Evolutionary conservation across 2,888 invertebrate species (phyloP).

Genomic region (Temnothorax rugatulus): DNA sequence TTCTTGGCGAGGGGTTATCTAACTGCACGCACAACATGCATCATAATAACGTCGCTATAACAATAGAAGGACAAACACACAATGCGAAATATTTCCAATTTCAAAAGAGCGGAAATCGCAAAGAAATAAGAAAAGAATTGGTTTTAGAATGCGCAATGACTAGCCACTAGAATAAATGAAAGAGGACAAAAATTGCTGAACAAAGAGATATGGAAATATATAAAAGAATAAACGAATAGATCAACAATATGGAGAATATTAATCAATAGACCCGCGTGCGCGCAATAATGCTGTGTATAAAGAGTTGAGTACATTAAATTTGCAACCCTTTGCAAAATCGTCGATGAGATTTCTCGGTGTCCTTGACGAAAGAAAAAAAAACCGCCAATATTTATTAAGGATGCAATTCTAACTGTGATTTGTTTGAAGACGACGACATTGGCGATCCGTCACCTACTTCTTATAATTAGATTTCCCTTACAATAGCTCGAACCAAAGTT

Average conservation of each 20-base stretch:
- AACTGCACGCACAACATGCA: not conserved
- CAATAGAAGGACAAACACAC: constrained; percentile 7
- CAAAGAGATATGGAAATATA: not conserved
- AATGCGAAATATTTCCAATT: not conserved
- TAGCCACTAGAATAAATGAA: not conserved
- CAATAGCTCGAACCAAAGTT: constrained; percentile 51
- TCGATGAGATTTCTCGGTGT: not conserved
- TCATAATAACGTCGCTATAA: constrained; percentile 4
- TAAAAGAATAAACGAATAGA: not conserved
- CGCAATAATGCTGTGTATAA: not conserved
- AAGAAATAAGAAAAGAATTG: constrained; percentile 17
- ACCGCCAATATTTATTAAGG: constrained; percentile 60
- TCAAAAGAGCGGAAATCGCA: not conserved
- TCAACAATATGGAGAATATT: not conserved
- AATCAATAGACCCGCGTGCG: not conserved
- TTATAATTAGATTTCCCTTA: constrained; percentile 70
- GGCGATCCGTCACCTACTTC: constrained; percentile 60
- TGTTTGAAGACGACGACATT: constrained; percentile 62
- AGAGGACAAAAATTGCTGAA: not conserved
- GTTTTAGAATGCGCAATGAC: too few species aligned
- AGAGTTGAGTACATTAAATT: not conserved
- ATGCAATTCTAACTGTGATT: constrained; percentile 66
- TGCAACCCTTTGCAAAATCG: not conserved
- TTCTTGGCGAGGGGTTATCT: constrained; percentile 31
- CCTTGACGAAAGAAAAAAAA: constrained; percentile 52